Conservation (phyloP, 1,140 invertebrate species). For the Drosophila persimilis region DNA sequence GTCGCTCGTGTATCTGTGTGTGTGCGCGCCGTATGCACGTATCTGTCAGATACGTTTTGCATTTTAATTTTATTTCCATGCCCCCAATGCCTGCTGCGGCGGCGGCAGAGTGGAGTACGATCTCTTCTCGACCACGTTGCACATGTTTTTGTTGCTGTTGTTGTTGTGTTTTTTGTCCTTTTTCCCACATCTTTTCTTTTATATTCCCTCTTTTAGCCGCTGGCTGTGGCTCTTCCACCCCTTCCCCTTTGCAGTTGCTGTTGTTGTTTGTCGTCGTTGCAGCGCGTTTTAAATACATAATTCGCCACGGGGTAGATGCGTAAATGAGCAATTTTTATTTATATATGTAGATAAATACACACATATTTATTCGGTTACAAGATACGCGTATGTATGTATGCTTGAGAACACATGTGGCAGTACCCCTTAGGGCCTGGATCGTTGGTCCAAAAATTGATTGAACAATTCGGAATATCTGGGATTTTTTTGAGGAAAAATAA, state of each 20-base stretch:
- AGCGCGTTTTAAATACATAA: slow-evolving; percentile 64
- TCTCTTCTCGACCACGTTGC: slow-evolving; percentile 61
- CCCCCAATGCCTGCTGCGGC: slow-evolving; percentile 38
- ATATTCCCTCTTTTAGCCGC: slow-evolving; percentile 12
- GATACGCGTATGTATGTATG: slow-evolving; percentile 5
- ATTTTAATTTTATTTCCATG: slow-evolving; percentile 80
- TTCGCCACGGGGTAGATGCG: slow-evolving; percentile 74
- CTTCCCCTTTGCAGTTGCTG: background rate
- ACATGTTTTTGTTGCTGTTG: slow-evolving; percentile 45
- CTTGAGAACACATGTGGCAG: too few relatives aligned
- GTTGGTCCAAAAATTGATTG: too few relatives aligned
- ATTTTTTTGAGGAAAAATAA: too few relatives aligned
- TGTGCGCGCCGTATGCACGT: slow-evolving; percentile 14
- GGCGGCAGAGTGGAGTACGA: background rate
- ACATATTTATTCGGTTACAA: slow-evolving; percentile 21
- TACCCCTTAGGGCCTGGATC: too few relatives aligned
- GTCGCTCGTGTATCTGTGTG: slow-evolving; percentile 12
- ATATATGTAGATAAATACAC: slow-evolving; percentile 30
- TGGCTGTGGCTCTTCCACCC: background rate
- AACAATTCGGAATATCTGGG: too few relatives aligned
- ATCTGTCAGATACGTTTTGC: slow-evolving; percentile 73
- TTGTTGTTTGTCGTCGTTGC: slow-evolving; percentile 28
- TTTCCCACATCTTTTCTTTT: background rate
- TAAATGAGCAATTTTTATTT: slow-evolving; percentile 78
- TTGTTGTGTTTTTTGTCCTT: slow-evolving; percentile 9